These are phyloP conservation scores for Euphydryas editha DNA, from an alignment of 2,888 invertebrate species.

Conservation along the genomic window DNA sequence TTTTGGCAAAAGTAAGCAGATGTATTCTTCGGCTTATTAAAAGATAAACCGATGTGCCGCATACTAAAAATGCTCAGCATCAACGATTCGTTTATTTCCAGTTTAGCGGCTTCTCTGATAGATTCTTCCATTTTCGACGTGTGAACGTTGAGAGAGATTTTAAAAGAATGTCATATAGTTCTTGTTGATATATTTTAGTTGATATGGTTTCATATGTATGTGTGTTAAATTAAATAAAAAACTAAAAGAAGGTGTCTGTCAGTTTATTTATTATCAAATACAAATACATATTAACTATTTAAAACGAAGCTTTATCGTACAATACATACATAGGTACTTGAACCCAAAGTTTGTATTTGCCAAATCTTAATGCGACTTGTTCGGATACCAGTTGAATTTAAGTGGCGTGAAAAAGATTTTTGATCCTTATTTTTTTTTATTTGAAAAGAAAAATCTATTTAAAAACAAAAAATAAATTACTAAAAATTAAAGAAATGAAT, in stretches of 20 bases:
- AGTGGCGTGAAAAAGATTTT: too few relatives aligned
- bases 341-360: too few relatives aligned
- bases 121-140: slow-evolving; percentile 53
- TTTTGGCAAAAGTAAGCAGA: slow-evolving; percentile 57
- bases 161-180: slow-evolving; percentile 6
- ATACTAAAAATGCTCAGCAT: slow-evolving; percentile 64
- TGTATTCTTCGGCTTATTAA: slow-evolving; percentile 53
- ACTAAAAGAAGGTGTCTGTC: neutral
- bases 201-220: neutral
- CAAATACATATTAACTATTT: too few relatives aligned
- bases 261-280: neutral
- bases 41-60: slow-evolving; percentile 67
- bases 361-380: too few relatives aligned
- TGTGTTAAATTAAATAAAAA: neutral
- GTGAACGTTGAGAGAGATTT: neutral
- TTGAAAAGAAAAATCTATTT: too few relatives aligned
- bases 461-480: too few relatives aligned
- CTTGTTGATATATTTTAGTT: neutral
- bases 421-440: too few relatives aligned
- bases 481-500: neutral
- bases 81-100: slow-evolving; percentile 68
- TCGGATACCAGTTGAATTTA: too few relatives aligned
- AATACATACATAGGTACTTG: too few relatives aligned
- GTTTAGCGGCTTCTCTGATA: slow-evolving; percentile 57
- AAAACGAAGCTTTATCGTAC: too few relatives aligned